Conservation (phyloP, 2,113 vertebrate genomes). For the Pygoscelis adeliae region DNA sequence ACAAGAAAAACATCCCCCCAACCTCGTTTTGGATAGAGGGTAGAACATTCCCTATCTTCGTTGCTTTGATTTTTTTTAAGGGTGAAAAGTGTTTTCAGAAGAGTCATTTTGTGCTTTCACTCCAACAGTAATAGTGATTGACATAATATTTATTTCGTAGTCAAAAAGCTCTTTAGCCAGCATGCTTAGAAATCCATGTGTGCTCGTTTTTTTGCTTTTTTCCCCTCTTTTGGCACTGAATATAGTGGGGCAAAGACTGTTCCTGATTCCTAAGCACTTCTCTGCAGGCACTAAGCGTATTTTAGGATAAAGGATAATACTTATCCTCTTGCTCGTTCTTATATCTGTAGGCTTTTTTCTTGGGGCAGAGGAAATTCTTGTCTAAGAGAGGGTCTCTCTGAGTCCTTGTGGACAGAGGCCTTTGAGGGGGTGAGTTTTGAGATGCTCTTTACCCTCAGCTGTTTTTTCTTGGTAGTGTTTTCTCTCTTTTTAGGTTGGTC, state of each 20-base stretch:
- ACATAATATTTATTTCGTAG: not conserved
- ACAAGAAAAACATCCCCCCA: not conserved
- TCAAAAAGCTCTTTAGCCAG: not conserved
- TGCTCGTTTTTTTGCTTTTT: not conserved
- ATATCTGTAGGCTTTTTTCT: not conserved
- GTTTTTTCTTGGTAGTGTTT: not conserved
- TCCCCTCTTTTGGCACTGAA: not conserved
- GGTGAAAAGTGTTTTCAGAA: not conserved
- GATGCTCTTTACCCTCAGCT: not conserved
- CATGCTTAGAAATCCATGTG: not conserved
- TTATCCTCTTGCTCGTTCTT: not conserved
- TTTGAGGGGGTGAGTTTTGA: not conserved
- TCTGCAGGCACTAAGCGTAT: not conserved
- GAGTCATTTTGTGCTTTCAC: not conserved
- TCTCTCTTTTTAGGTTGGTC: not conserved
- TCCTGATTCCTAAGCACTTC: not conserved
- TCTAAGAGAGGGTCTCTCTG: not conserved
- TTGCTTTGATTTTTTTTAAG: not conserved
- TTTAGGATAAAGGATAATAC: not conserved
- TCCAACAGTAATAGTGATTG: not conserved
- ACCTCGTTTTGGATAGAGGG: not conserved
- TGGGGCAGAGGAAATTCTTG: not conserved
- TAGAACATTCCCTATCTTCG: not conserved
- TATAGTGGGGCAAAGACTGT: not conserved
- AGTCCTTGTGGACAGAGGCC: not conserved